Base-by-base conservation (phyloP, 2,113 vertebrate genomes). In the Chinchilla lanigera region DNA sequence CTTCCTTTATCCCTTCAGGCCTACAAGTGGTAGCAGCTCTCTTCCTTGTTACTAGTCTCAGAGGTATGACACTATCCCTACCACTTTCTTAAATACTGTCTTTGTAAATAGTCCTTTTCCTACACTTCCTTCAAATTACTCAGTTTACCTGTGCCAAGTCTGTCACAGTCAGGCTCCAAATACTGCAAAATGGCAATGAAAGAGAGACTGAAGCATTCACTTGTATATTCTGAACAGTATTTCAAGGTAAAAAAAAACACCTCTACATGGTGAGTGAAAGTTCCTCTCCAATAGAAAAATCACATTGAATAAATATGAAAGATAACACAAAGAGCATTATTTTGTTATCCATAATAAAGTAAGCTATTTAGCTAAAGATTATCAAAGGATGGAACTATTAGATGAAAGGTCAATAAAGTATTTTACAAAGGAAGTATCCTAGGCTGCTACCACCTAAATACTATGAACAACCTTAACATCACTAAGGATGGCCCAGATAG, bases 251-350 rank as follows among this genome's bases (percentile, higher is more conserved):
- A 54, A 58, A 69, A 92, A 73, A 17, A 91, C 26, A 3, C 75
- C 44, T n/a, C 44, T n/a, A 71, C 30, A 73, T 5, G 4, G n/a
- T 86, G 24, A 58, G n/a, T 86, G 3, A 30, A 88, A 94, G 50
- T 82, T 87, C 69, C 67, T 73, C 22, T 83, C 26, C 69, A 94
- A 93, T 1, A 83, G 52, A 92, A 92, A 26, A 88, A 78, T 86
- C 88, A 81, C 9, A 84, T 10, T 30, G 89, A 73, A 96, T 73
- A 92, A 96, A 86, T 83, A 20, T 95, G 60, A 83, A 97, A 92
- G 14, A 12, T 83, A 56, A 80, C 69, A 92, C 35, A 90, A 96
- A 77, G 96, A 77, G 75, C 60, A 85, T 81, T 65, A 60, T 71
- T 95, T 93, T 95, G 52, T 35, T 75, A 85, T 80, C 13, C 26